A percentile compares a stretch with the other conserved stretches of the same genome.
phyloP scores from a whole-genome alignment of 2,797 vertebrate species.

The Acestrorhynchus altus region DNA sequence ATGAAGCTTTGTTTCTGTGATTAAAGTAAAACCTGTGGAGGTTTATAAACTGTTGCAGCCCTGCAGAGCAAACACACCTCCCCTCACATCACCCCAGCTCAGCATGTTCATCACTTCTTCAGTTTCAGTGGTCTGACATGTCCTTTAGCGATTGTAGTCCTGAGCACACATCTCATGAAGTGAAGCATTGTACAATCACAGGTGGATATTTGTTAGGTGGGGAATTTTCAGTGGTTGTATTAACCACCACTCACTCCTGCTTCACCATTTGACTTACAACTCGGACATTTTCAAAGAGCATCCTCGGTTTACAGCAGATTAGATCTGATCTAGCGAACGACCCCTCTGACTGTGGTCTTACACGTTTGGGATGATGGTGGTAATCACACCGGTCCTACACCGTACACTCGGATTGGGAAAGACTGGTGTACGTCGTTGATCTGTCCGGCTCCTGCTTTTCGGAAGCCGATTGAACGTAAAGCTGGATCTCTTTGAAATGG shows the following conservation, averaged over 20 bases:
- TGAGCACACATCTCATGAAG: conserved; percentile 53
- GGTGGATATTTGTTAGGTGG: conserved; percentile 41
- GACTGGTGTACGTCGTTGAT: too few relatives aligned
- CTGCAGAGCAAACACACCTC: not conserved
- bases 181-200: conserved; percentile 67
- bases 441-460: not conserved
- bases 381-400: too few relatives aligned
- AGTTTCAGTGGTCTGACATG: conserved; percentile 11
- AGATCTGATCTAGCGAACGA: not conserved
- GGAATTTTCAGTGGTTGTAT: not conserved
- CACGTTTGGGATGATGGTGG: not conserved
- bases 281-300: conserved; percentile 23
- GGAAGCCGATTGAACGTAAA: not conserved
- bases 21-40: not conserved
- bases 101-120: not conserved
- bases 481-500: conserved; percentile 75
- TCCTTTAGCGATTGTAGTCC: conserved; percentile 41
- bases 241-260: conserved; percentile 2
- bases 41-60: too few relatives aligned
- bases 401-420: too few relatives aligned
- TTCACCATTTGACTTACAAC: conserved; percentile 22
- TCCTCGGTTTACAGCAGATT: not conserved
- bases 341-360: not conserved
- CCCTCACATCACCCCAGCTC: not conserved
- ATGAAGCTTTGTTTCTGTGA: too few relatives aligned